Base-by-base conservation (phyloP, 2,113 vertebrate genomes). In the Ovibos moschatus region DNA sequence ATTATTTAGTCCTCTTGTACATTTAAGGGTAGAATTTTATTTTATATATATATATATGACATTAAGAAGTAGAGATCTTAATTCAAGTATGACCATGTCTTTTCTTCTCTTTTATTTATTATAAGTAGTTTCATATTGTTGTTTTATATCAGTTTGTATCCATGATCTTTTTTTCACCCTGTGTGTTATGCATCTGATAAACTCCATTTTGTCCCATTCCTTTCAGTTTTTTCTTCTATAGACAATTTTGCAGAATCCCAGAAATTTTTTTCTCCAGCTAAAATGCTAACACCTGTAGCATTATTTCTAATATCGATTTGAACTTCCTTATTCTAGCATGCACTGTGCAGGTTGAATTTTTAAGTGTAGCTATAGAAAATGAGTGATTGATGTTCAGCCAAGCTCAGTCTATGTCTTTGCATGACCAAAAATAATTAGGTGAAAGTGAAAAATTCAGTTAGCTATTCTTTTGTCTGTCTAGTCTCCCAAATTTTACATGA, bases 391-490 rank as follows among this genome's bases (percentile, higher is more conserved):
- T 88, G 28, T 78, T n/a, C 50, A 64, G 90, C 83, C 71, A 94
- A 87, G 85, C 16, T 84, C 79, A 87, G 71, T 67, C 50, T 89
- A 15, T 96, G 64, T 88, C 60, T 95, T 95, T 88, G 85, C 87
- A 91, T 13, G 45, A 91, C 86, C 81, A 36, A 86, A 95, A 96
- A n/a, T 84, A 93, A 89, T 79, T 55, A 86, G 57, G 28, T 90
- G 84, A 95, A 92, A 88, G 53, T 45, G 17, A 51, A 82, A 87
- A 94, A 43, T 55, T 87, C 58, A 87, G 9, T 92, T 62, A 33
- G 12, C 51, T 81, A 82, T 95, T 96, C 85, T 79, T 97, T 97
- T 53, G 10, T 93, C 58, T 96, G 28, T 74, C 55, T 97, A 55
- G 27, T 43, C 67, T 60, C 62, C 58, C 92, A 45, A n/a, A 83